Evolutionary conservation across 2,888 invertebrate species (phyloP).

Genomic region (Trichacis sp.): DNA sequence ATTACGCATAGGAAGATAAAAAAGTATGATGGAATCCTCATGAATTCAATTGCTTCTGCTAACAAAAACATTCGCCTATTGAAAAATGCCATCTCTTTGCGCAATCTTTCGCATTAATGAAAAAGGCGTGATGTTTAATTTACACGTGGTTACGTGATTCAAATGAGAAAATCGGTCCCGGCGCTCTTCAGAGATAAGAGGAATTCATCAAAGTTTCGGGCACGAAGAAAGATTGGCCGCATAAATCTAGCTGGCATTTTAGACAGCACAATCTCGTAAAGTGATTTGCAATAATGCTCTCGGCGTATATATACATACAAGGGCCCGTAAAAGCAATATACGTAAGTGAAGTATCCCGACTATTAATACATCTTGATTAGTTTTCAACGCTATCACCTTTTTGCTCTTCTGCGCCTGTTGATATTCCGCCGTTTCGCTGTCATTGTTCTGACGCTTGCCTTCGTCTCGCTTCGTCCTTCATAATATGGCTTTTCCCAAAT

Average conservation of each 20-base stretch:
- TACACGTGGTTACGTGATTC: background rate
- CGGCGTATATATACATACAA: conserved; percentile 49
- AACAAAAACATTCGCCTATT: too few species aligned
- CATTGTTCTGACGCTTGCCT: conserved; percentile 21
- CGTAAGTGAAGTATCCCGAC: conserved; percentile 59
- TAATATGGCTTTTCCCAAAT: conserved; percentile 18
- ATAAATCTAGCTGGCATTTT: conserved; percentile 35
- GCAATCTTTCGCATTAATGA: conserved; percentile 4
- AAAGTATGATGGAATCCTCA: too few species aligned
- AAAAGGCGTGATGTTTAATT: conserved; percentile 9
- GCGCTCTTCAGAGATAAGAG: background rate
- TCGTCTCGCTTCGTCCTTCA: conserved; percentile 18
- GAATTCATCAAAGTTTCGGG: conserved; percentile 30
- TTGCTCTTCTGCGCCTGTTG: conserved; percentile 48
- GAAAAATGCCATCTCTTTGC: background rate
- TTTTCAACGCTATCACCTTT: conserved; percentile 58
- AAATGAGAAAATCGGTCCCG: background rate
- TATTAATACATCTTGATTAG: conserved; percentile 66
- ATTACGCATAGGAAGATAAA: too few species aligned
- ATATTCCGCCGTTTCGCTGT: conserved; percentile 30
- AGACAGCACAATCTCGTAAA: conserved; percentile 53
- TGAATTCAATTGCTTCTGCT: too few species aligned
- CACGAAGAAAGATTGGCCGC: conserved; percentile 27
- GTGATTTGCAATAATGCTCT: conserved; percentile 62
- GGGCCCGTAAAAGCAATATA: conserved; percentile 54